phyloP scores from a whole-genome alignment of 2,888 invertebrate species.

The Platerodrilus igneus region DNA sequence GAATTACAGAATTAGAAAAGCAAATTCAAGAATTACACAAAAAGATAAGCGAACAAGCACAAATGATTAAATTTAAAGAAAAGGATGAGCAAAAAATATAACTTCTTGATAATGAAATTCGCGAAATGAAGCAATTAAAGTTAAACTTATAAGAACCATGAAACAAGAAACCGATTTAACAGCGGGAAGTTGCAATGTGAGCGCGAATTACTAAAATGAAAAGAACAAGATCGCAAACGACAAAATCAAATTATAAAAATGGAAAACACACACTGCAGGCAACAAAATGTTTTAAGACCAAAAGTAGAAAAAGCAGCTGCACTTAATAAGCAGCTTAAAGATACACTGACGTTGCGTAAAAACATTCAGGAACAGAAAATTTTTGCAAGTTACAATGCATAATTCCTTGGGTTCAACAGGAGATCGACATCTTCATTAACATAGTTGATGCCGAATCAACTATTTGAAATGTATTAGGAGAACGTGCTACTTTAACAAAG shows the following conservation, averaged over 20 bases:
- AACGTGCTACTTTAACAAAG: conserved; percentile 55
- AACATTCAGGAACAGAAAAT: conserved; percentile 51
- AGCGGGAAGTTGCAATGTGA: conserved; percentile 76
- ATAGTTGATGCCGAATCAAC: conserved; percentile 74
- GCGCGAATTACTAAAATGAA: conserved; percentile 70
- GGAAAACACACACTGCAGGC: conserved; percentile 71
- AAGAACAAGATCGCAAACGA: conserved; percentile 76
- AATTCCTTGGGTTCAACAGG: conserved; percentile 59
- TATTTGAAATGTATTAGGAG: conserved; percentile 69
- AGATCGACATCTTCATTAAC: conserved; percentile 73
- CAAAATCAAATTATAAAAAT: conserved; percentile 75
- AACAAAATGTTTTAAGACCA: conserved; percentile 77
- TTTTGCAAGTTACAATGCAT: conserved; percentile 40
- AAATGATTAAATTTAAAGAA: conserved; percentile 68
- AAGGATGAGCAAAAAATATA: conserved; percentile 75
- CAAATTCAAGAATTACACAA: conserved; percentile 69
- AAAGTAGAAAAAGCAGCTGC: conserved; percentile 87
- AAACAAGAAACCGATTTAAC: conserved; percentile 73
- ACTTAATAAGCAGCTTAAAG: conserved; percentile 77
- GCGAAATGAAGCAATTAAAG: conserved; percentile 76
- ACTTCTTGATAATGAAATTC: conserved; percentile 67
- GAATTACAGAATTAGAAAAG: conserved; percentile 71
- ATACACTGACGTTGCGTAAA: conserved; percentile 61
- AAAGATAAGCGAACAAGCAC: conserved; percentile 51
- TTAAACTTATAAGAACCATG: conserved; percentile 64